Base-by-base conservation (phyloP, 2,113 vertebrate species). In the Laticauda laticaudata region DNA sequence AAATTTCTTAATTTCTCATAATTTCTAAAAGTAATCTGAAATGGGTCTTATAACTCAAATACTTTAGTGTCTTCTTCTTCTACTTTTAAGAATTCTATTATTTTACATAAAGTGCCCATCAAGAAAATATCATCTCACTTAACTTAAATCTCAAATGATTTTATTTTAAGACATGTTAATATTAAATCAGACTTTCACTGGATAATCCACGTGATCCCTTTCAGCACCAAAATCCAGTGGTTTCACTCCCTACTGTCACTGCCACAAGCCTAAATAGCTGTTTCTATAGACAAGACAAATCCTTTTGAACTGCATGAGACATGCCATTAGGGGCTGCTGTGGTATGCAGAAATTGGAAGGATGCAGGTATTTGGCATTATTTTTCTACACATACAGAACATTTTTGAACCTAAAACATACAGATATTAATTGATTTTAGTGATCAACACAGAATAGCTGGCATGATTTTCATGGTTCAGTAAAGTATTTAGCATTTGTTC, bases 401-500 rank as follows among this genome's bases (percentile, higher is more conserved):
- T 87, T 51, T 89, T 89, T 89, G 54, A 39, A 57, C 21, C 54
- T 56, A 89, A 56, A 18, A n/a, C 55, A 57, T 54, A 24, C 0
- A 11, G 34, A 6, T 34, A 64, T 53, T 64, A 48, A 92, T 1
- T 61, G 45, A 86, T 55, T 55, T 75, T 75, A 24, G 61, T 81
- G 12, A n/a, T 45, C 39, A 75, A 9, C 51, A 24, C 12, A 39
- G 24, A 34, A 75, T n/a, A 43, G 26, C 21, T 5, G 24, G 20
- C 10, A 26, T 43, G 18, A 51, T 91, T 91, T 95, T 95, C 34
- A 3, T 14, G 94, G 94, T 93, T 93, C 20, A 91, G 10, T 24
- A 59, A 21, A 92, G 53, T 56, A 75, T 92, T 97, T 97, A 95
- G 96, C 96, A 97, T 92, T 87, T 86, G 87, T 94, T 96, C 8